Percentiles rank a stretch among this genome's conserved stretches.
Conservation (phyloP, 2,797 vertebrate species). For the Benthosema pterotum region DNA sequence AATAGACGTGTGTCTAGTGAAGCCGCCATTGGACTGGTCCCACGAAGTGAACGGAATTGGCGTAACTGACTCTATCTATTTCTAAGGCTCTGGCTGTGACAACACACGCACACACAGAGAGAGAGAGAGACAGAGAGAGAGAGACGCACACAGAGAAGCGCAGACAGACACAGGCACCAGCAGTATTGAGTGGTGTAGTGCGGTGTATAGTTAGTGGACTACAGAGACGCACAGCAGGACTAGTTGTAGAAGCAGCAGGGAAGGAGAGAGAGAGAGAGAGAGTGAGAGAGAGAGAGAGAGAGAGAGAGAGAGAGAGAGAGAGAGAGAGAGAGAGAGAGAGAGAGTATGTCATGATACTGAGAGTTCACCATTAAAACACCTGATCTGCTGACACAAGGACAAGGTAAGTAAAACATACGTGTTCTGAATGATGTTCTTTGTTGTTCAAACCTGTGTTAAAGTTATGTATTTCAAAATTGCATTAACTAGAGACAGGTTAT, state of each 20-base stretch:
- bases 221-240: slow-evolving; percentile 18
- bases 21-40: no score
- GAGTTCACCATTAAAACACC: slow-evolving; percentile 24
- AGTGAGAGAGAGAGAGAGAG: no score
- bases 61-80: no score
- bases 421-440: background rate
- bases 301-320: no score
- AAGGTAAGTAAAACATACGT: no score
- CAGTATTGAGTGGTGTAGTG: no score
- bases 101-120: slow-evolving; percentile 61
- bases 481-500: slow-evolving; percentile 26
- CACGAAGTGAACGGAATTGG: no score
- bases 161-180: slow-evolving; percentile 33
- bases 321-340: no score
- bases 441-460: slow-evolving; percentile 17
- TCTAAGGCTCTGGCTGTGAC: no score
- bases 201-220: slow-evolving; percentile 15
- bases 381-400: slow-evolving; percentile 31
- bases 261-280: no score
- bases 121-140: no score
- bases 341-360: slow-evolving; percentile 3
- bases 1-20: no score
- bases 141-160: slow-evolving; percentile 58
- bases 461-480: slow-evolving; percentile 1
- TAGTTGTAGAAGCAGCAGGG: slow-evolving; percentile 28